Evolutionary conservation across 1,140 invertebrate genomes (phyloP).

Genomic region (Penaeus vannamei): DNA sequence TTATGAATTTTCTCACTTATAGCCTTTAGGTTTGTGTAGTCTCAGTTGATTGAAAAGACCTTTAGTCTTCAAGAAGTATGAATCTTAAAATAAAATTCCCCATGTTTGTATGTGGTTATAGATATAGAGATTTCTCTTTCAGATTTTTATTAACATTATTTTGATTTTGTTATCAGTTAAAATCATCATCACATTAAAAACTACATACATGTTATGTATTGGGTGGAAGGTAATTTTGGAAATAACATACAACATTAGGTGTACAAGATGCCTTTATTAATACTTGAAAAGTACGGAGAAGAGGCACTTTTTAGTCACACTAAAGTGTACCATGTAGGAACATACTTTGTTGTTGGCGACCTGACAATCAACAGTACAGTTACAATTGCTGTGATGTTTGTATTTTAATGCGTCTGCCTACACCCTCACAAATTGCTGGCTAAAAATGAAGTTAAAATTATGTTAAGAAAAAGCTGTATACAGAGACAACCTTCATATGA

Average conservation of each 20-base stretch:
- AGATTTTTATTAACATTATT: no score
- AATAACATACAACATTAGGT: conserved; percentile 30
- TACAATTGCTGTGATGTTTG: conserved; percentile 63
- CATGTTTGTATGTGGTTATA: no score
- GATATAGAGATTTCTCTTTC: no score
- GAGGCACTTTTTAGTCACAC: conserved; percentile 67
- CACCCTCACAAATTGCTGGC: conserved; percentile 61
- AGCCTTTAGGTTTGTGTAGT: no score
- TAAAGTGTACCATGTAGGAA: conserved; percentile 67
- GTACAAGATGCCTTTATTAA: conserved; percentile 67
- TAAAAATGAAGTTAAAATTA: conserved; percentile 54
- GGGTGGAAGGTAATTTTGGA: no score
- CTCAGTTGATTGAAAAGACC: no score
- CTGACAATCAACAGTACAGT: conserved; percentile 62
- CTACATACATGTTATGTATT: no score
- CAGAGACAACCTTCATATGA: conserved; percentile 49
- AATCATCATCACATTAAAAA: no score
- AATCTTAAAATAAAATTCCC: no score
- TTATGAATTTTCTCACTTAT: no score
- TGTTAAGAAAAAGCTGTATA: conserved; percentile 50
- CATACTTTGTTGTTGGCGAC: conserved; percentile 65
- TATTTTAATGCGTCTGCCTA: conserved; percentile 58
- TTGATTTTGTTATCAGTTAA: no score
- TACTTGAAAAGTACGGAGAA: conserved; percentile 65
- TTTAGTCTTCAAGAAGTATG: no score